Base-by-base conservation (phyloP, 1,140 invertebrate genomes). In the Nebria ingens region DNA sequence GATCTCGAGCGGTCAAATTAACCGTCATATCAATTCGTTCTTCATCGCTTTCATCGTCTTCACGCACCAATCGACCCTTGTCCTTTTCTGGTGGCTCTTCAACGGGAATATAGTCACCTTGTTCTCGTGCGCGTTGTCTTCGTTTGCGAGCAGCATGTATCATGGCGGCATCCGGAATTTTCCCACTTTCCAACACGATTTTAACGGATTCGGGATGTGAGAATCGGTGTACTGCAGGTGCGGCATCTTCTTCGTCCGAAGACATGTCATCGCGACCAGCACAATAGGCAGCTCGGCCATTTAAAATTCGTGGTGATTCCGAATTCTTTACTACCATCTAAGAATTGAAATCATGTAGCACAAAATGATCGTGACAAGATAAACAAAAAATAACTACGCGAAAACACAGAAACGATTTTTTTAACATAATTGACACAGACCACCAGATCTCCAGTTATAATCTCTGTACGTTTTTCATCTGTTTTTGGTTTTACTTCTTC, bases 121-220 rank as follows among this genome's bases (percentile, higher is more conserved):
- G 76, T 74, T 89, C 86, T 67, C 87, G 70, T 17, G 86, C 93
- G 77, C 90, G 82, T 74, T 97, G 93, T 62, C 93, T 78, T 58
- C 87, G 82, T 74, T 97, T 97, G 62, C 93, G 79, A 19, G 92
- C 91, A 57, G 91, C 90, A 74, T 97, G 93, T 69, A 98, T 97
- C 76, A 93, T 87, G 34, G 91, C 92, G 9, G 94, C 93, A 80
- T 97, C 93, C 17, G 94, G 94, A 65, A 98, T 97, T 62, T 84
- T 84, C 50, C 93, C 94, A 72, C 84, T 87, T 73, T 89, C 84
- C 56, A 91, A 66, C 57, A 86, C 75, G 62, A 80, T 75, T 65
- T 84, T 85, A 53, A 87, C 75, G 62, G 81, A 79, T 60, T 87
- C 83, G 4, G 83, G 76, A 63, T 78, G 79, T 53, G 78, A 76